Evolutionary conservation across 2,797 vertebrate species (phyloP).

Genomic region (Alexandromys oeconomus): DNA sequence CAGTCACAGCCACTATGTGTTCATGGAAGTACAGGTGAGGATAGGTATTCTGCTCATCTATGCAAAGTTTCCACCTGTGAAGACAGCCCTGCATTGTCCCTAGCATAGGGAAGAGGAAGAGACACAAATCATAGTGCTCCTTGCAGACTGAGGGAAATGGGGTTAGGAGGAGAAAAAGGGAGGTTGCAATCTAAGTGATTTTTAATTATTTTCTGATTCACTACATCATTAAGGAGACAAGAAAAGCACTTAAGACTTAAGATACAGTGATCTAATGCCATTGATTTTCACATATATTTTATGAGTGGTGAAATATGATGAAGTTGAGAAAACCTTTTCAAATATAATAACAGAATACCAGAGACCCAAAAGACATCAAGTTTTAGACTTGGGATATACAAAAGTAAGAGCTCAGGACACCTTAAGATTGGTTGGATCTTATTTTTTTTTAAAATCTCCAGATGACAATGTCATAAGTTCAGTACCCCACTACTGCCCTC

Average conservation of each 20-base stretch:
- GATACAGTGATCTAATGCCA: constrained; percentile 82
- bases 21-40: not conserved
- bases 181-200: constrained; percentile 85
- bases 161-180: constrained; percentile 52
- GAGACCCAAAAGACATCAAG: constrained; percentile 42
- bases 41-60: not conserved
- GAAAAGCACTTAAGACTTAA: constrained; percentile 82
- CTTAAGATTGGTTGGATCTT: not conserved
- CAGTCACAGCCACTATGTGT: not conserved
- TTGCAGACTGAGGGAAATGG: constrained; percentile 26
- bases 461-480: not conserved
- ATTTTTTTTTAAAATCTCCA: not conserved
- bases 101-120: not conserved
- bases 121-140: constrained; percentile 66
- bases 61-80: constrained; percentile 58
- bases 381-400: not conserved
- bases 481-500: not conserved
- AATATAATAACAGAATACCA: constrained; percentile 71
- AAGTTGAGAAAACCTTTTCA: constrained; percentile 78
- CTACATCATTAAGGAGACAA: constrained; percentile 87
- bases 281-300: constrained; percentile 88
- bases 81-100: constrained; percentile 19
- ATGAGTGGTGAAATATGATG: constrained; percentile 82
- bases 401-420: not conserved
- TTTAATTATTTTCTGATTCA: constrained; percentile 89